Evolutionary conservation across 92 coral and sea anemone species (phyloP).

Genomic region (Plumapathes pennacea): DNA sequence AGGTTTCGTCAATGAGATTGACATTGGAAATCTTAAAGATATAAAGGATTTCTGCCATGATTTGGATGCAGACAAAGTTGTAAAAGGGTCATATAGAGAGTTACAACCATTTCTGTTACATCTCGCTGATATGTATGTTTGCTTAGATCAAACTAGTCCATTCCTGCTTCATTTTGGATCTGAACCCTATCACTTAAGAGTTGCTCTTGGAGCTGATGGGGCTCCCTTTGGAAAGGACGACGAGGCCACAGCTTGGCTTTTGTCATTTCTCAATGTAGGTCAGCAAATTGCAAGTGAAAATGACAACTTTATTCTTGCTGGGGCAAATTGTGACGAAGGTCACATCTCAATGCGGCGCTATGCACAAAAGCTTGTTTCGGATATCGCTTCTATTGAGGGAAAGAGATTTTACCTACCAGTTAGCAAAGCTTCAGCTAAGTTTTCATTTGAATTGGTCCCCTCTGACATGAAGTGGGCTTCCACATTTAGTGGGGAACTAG

Average conservation of each 20-base stretch:
- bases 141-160: slow-evolving; percentile 30
- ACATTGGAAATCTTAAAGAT: slow-evolving; percentile 47
- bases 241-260: slow-evolving; percentile 55
- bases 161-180: slow-evolving; percentile 44
- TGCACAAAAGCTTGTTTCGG: slow-evolving; percentile 33
- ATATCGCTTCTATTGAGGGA: slow-evolving; percentile 15
- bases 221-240: slow-evolving; percentile 61
- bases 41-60: slow-evolving; percentile 39
- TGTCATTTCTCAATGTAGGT: slow-evolving; percentile 42
- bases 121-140: slow-evolving; percentile 47
- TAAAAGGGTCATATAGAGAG: slow-evolving; percentile 55
- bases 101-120: slow-evolving; percentile 33
- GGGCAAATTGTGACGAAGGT: slow-evolving; percentile 51
- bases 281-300: slow-evolving; percentile 36
- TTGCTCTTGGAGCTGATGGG: slow-evolving; percentile 57
- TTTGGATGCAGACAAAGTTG: slow-evolving; percentile 36
- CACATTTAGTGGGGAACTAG: slow-evolving; percentile 31
- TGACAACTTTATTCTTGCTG: slow-evolving; percentile 53
- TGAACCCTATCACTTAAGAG: slow-evolving; percentile 45
- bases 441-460: slow-evolving; percentile 55
- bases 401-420: slow-evolving; percentile 8
- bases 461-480: slow-evolving; percentile 71
- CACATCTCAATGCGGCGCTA: slow-evolving; percentile 25
- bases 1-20: slow-evolving; percentile 33
- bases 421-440: slow-evolving; percentile 23